Base-by-base conservation (phyloP, 1,140 invertebrate genomes). In the Zaprionus tsacasi region DNA sequence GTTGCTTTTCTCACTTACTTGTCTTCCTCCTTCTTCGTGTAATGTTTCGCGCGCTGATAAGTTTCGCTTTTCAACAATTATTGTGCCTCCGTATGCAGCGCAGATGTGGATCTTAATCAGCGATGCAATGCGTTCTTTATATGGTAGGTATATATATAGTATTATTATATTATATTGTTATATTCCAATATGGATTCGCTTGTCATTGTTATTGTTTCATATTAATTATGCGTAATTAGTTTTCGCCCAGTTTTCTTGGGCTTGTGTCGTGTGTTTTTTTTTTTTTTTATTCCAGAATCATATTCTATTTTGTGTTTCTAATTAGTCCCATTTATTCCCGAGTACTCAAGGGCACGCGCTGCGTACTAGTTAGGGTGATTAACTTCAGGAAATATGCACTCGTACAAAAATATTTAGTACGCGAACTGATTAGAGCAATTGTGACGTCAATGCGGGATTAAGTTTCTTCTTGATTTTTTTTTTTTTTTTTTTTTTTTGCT, bases 371-470 rank as follows among this genome's bases (percentile, higher is more conserved):
- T 35, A 35, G 7, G 66, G 50, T 55, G 76, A 87, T 76, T 86
- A 82, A 81, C 61, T 75, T 75, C 83, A 88, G 83, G 83, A 88
- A 87, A 82, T 87, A 79, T 78, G 76, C 76, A 88, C 76, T 88
- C 72, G 56, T 57, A 61, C 81, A 27, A 71, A 67, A 60, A 72
- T 79, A 80, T 65, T 79, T 43, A 67, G 68, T 76, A 65, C 66
- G 38, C 45, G 59, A 87, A 65, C 80, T 87, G 82, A 87, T 88
- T 80, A 87, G 69, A 80, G 70, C 56, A 79, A 48, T 52, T 67
- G 65, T 83, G 70, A 81, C 82, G 83, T 72, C 72, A 82, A 88
- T 88, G 58, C 40, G 45, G 38, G 58, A 30, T 69, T 60, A 40
- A 40, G 38, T n/a, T n/a, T n/a, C 13, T 40, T 6, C 6, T 40